These are phyloP conservation scores for Sphaeramia orbicularis DNA, from an alignment of 2,797 vertebrate genomes.

Conservation along the genomic window DNA sequence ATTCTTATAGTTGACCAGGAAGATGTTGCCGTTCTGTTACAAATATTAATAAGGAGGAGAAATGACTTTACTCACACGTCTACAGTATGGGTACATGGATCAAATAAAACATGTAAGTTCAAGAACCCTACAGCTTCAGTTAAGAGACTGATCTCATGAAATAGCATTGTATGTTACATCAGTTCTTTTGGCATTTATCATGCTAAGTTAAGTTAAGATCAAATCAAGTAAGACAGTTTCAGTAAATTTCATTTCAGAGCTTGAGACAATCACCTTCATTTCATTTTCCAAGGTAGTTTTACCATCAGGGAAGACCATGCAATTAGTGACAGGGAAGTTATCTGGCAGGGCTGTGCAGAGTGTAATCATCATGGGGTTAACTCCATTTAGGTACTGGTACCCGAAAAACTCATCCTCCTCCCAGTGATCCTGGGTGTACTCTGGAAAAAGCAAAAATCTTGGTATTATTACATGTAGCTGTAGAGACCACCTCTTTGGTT, in stretches of 20 bases:
- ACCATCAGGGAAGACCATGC: conserved; percentile 40
- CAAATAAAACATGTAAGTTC: too few relatives aligned
- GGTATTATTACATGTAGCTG: too few relatives aligned
- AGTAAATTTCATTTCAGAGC: background rate
- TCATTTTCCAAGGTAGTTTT: conserved; percentile 40
- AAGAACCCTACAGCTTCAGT: too few relatives aligned
- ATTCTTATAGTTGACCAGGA: conserved; percentile 80
- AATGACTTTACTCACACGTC: too few relatives aligned
- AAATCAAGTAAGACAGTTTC: too few relatives aligned
- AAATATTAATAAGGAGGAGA: background rate
- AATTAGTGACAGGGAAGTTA: conserved; percentile 71
- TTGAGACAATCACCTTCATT: conserved; percentile 62
- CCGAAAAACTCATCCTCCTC: conserved; percentile 72
- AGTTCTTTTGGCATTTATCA: too few relatives aligned
- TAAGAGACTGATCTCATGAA: too few relatives aligned
- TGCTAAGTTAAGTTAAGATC: too few relatives aligned
- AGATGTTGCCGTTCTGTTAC: conserved; percentile 84
- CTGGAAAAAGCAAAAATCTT: conserved; percentile 44
- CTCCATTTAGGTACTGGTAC: conserved; percentile 79
- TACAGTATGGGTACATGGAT: too few relatives aligned
- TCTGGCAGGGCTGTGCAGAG: conserved; percentile 52
- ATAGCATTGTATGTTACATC: too few relatives aligned
- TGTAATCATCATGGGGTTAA: conserved; percentile 74
- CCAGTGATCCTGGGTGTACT: conserved; percentile 70
- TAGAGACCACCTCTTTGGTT: too few relatives aligned